Base-by-base conservation (phyloP, 1,140 invertebrate genomes). In the Wasmannia auropunctata region DNA sequence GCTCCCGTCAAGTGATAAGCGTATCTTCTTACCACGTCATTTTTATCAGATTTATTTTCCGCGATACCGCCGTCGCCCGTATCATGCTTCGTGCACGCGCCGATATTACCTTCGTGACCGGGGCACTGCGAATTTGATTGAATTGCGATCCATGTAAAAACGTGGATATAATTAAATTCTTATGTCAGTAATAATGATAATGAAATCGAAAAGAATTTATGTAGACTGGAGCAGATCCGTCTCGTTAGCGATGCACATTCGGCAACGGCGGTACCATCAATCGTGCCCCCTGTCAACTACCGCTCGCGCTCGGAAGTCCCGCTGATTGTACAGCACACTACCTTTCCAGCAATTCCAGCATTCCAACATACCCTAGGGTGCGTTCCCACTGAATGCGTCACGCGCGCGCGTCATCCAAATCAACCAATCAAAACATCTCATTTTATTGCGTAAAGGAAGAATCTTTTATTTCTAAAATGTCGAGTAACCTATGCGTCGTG, bases 1-100 rank as follows among this genome's bases (percentile, higher is more conserved):
- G 77, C 70, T 90, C 74, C 86, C 81, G 54, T 90, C 79, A 88
- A 88, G 84, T 22, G 89, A 80, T 84, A 86, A 87, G 51, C 63
- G 43, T 86, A 72, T 87, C 89, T 88, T 93, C 63, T 67, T 90
- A 93, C 91, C 88, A 92, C 91, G 92, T 93, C 92, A 93, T 93
- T 93, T 93, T 92, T 88, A 76, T 86, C 86, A 77, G 69, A 91
- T 90, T 92, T 91, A 91, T 87, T 87, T 87, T 65, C 67, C 65
- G 77, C 74, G 79, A 79, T 60, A 87, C 69, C 87, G 81, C 85
- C 89, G 51, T 87, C 85, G 86, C 79, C 85, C 76, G 85, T 69
- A 75, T 65, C 75, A 85, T 85, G 80, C 56, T 83, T 74, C 37
- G 43, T 56, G 70, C 54, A 19, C 43, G 46, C 51, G 19, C 74